Evolutionary conservation across 1,140 invertebrate genomes (phyloP).

Genomic region (Plutomurus gul): DNA sequence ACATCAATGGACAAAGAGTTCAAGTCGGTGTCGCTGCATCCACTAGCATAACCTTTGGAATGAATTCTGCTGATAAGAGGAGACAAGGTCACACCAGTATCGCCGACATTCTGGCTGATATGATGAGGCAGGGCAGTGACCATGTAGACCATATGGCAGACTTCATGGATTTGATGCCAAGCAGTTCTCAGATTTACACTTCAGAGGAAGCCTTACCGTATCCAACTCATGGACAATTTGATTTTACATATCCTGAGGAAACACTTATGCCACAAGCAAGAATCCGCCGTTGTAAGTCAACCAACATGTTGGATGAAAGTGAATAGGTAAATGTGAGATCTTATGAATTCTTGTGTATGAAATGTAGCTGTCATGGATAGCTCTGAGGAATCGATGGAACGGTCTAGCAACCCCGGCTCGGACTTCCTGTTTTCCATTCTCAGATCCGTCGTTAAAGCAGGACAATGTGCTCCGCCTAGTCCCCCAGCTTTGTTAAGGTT

Average conservation of each 20-base stretch:
- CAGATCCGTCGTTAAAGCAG: slow-evolving; percentile 29
- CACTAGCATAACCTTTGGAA: background rate
- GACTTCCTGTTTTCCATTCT: slow-evolving; percentile 46
- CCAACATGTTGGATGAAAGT: background rate
- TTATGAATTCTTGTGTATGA: background rate
- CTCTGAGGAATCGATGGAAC: background rate
- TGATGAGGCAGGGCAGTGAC: slow-evolving; percentile 41
- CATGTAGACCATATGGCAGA: slow-evolving; percentile 12
- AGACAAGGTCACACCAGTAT: slow-evolving; percentile 35
- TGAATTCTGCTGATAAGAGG: background rate
- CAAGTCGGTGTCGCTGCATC: slow-evolving; percentile 30
- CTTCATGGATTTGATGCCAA: slow-evolving; percentile 49
- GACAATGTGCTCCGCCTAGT: slow-evolving; percentile 45
- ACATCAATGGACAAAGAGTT: slow-evolving; percentile 20
- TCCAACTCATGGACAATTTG: background rate
- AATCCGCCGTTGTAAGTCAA: background rate
- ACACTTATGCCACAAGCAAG: background rate
- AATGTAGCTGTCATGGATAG: background rate
- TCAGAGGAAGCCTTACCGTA: background rate
- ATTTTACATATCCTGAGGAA: background rate
- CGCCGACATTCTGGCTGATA: slow-evolving; percentile 47
- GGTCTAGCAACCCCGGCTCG: background rate
- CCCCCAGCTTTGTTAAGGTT: slow-evolving; percentile 45
- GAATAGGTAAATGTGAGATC: background rate
- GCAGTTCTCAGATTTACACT: slow-evolving; percentile 36